Base-by-base conservation (phyloP, 1,140 invertebrate genomes). In the Watersipora subatra region DNA sequence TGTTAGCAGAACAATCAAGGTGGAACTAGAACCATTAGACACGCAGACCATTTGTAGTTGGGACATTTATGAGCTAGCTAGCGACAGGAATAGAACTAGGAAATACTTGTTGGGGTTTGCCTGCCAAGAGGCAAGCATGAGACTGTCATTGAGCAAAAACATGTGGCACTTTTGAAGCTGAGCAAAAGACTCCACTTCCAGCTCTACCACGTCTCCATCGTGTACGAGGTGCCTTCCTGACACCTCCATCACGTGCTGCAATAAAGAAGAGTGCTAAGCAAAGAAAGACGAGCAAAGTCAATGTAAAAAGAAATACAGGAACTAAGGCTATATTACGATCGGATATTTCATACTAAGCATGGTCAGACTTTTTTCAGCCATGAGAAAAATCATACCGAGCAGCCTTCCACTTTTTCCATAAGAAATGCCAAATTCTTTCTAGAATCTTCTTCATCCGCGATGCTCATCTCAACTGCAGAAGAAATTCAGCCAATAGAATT, bases 91-190 rank as follows among this genome's bases (percentile, higher is more conserved):
- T 28, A 61, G 57, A 65, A 57, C 61, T 66, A 30, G 67, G 71
- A 22, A 7, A 28, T 59, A 84, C 82, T 85, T 84, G 69, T 87
- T 85, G 62, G 86, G 83, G 69, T 87, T 85, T 63, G 86, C 83
- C 68, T 90, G 85, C 85, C 87, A 89, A 2, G 85, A 85, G 28
- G 88, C 86, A 55, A 90, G 83, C 78, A 90, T 86, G 1, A 91
- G 76, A 57, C 87, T 85, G 79, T 97, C 93, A 76, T 89, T 93
- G 66, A 97, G 89, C 46, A 97, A 84, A 79, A 93, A 95, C n/a
- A 89, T 89, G 74, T 93, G 90, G 69, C 94, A 87, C 72, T 89
- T 85, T 75, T 92, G 90, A 28, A 95, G 80, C 1, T 89, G 87
- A 20, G 87, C 86, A 70, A 92, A 92, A 67, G 92, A 90, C 66